Percentiles rank a stretch among this genome's conserved stretches.
Evolutionary conservation across 2,888 invertebrate species (phyloP).

Genomic region (Lissocephala sabroskyi): DNA sequence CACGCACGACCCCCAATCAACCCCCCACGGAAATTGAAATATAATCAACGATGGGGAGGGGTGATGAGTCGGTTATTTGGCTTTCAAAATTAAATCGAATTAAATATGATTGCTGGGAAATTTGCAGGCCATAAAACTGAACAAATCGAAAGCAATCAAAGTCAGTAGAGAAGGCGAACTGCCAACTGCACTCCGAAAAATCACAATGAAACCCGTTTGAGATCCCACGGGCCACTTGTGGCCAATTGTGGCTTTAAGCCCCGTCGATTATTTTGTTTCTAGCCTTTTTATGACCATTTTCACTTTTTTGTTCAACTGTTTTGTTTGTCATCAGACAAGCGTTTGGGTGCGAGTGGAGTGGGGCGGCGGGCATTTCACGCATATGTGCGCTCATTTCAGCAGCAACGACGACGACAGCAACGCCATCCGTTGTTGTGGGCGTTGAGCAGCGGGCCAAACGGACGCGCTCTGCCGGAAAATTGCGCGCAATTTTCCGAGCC

Average conservation of each 20-base stretch:
- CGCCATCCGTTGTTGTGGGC: constrained; percentile 3
- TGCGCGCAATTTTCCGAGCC: constrained; percentile 51
- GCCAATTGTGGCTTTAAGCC: no score
- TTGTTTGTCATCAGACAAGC: neutral
- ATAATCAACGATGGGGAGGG: no score
- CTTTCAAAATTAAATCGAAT: constrained; percentile 38
- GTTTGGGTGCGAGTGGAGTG: no score
- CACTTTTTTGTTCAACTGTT: constrained; percentile 1
- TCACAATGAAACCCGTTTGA: no score
- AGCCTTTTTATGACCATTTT: no score
- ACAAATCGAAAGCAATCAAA: constrained; percentile 13
- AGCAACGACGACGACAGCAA: no score
- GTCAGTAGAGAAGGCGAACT: neutral
- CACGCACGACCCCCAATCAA: constrained; percentile 8
- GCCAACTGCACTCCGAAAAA: no score
- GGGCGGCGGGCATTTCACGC: constrained; percentile 67
- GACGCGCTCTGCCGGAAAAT: constrained; percentile 60
- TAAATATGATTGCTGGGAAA: constrained; percentile 43
- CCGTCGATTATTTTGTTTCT: no score
- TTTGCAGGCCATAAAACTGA: constrained; percentile 44
- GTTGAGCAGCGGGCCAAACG: constrained; percentile 45
- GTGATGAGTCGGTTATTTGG: neutral
- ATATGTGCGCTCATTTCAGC: constrained; percentile 47
- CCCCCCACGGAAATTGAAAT: neutral
- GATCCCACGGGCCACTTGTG: no score